Base-by-base conservation (phyloP, 2,888 invertebrate genomes). In the Sphaeridia pumilis region DNA sequence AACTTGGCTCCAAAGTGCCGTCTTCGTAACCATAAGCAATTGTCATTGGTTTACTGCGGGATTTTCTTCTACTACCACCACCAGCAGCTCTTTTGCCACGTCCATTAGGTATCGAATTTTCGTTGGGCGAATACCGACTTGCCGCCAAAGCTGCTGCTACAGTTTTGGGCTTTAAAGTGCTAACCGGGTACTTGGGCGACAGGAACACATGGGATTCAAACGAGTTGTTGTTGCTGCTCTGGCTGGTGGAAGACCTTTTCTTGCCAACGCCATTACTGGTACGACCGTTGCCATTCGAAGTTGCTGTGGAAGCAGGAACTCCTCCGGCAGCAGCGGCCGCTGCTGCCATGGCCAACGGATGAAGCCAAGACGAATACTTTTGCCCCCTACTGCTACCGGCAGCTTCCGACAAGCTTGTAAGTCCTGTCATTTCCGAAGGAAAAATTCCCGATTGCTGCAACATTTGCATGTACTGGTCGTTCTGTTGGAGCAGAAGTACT, bases 121-220 rank as follows among this genome's bases (percentile, higher is more conserved):
- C 45, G 24, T 42, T 43, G 21, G 45, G 43, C 24, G 51, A 44
- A 14, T 43, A 44, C 5, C 64, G 53, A 7, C 56, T 55, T 14
- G 64, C 62, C 10, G 64, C 64, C 14, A 64, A 41, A 4, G 59
- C 61, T 7, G 64, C 64, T 17, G 64, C 64, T 1, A 62, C 64
- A 17, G 64, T 64, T 47, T 61, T 62, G 1, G 62, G 57, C 44
- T 63, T 63, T n/a, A 46, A 50, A 4, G 54, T 48, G 47, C 54
- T 60, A 12, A 52, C 48, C 21, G 62, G 62, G n/a, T 53, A 54
- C 35, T 58, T 59, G n/a, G 64, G 64, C 5, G 64, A 59, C 2
- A 58, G 52, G 43, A 64, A 62, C 22, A 54, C 49, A 38, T 60
- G 59, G 43, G 53, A 31, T 21, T 42, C 49, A n/a, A n/a, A n/a